These are phyloP conservation scores for Dascillus cervinus DNA, from an alignment of 2,888 invertebrate genomes.

Conservation along the genomic window DNA sequence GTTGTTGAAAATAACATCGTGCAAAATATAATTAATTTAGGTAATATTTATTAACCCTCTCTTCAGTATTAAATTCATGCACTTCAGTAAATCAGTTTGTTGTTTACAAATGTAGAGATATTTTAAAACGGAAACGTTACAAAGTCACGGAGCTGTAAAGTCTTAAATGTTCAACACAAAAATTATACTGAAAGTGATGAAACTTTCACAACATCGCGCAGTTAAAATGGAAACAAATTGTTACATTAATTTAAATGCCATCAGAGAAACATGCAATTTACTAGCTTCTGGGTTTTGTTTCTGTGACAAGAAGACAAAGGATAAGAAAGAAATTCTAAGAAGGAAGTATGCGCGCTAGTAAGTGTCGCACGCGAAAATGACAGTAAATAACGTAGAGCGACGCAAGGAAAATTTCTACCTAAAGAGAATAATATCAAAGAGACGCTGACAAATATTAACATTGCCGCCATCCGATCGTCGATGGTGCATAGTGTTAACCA, in stretches of 20 bases:
- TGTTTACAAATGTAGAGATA: conserved; percentile 14
- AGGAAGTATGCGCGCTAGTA: conserved; percentile 16
- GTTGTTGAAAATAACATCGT: conserved; percentile 11
- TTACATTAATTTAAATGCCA: conserved; percentile 24
- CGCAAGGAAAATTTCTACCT: no score
- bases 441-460: no score
- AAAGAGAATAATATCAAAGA: no score
- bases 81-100: conserved; percentile 12
- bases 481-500: no score
- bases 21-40: conserved; percentile 15
- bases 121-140: conserved; percentile 14
- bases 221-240: conserved; percentile 26
- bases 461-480: no score
- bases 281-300: conserved; percentile 22
- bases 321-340: conserved; percentile 20
- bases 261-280: conserved; percentile 23
- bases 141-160: conserved; percentile 9
- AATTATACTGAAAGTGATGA: conserved; percentile 5
- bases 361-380: no score
- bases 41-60: conserved; percentile 15
- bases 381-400: no score
- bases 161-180: conserved; percentile 12
- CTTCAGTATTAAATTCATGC: conserved; percentile 14
- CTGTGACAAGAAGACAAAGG: conserved; percentile 21
- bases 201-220: conserved; percentile 11